Conservation (phyloP, 2,113 vertebrate genomes). For the Larimichthys crocea region DNA sequence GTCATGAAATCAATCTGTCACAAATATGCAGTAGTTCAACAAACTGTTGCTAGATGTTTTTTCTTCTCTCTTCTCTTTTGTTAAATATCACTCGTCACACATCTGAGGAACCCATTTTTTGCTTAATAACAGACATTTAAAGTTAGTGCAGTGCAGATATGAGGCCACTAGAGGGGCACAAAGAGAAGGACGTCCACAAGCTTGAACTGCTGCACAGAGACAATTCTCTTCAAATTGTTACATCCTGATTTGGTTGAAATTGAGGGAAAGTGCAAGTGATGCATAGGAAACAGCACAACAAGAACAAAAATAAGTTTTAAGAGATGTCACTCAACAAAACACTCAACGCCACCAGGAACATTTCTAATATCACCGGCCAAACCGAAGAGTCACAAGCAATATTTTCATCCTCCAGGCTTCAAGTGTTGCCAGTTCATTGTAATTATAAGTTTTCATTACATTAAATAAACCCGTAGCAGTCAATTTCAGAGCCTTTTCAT, state of each 20-base stretch:
- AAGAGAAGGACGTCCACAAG: not conserved
- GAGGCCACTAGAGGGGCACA: constrained; percentile 17
- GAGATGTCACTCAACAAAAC: not conserved
- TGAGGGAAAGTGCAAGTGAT: not conserved
- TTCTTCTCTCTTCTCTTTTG: too few species aligned
- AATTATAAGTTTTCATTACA: not conserved
- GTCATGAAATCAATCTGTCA: not conserved
- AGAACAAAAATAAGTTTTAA: not conserved
- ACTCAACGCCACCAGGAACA: not conserved
- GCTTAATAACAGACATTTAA: not conserved
- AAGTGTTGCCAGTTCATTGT: not conserved
- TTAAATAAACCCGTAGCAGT: not conserved
- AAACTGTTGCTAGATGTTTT: not conserved
- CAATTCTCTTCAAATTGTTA: not conserved
- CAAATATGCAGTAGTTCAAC: not conserved
- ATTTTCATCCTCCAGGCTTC: not conserved
- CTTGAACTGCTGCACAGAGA: not conserved
- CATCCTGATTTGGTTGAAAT: not conserved
- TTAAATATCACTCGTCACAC: too few species aligned
- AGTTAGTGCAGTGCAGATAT: not conserved
- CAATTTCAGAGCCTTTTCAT: not conserved
- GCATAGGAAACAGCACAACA: not conserved
- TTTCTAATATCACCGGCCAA: not conserved
- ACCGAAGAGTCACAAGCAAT: not conserved
- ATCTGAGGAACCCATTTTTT: not conserved